Conservation (phyloP, 2,113 vertebrate genomes). For the Falcunculus frontatus region DNA sequence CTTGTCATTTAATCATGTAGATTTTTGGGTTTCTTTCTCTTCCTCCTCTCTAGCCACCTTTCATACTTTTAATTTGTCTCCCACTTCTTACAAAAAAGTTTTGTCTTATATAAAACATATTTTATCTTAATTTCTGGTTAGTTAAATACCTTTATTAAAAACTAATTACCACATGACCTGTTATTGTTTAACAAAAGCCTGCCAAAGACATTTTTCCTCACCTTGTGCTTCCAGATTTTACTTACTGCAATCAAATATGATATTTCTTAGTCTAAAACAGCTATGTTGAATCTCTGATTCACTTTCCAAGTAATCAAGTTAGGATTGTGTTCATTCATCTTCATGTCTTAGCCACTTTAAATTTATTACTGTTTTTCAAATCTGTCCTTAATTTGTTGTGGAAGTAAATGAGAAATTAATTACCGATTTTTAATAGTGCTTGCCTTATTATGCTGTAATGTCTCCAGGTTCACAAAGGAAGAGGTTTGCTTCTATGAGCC, state of each 20-base stretch:
- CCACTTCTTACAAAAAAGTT: not conserved
- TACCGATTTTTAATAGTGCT: not conserved
- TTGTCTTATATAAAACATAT: not conserved
- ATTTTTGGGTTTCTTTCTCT: not conserved
- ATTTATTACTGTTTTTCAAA: not conserved
- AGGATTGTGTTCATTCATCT: not conserved
- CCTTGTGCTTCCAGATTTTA: not conserved
- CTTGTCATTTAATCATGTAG: not conserved
- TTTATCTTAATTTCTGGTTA: not conserved
- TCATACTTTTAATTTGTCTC: not conserved
- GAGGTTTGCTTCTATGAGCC: not conserved
- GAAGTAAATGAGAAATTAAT: not conserved
- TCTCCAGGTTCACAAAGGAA: not conserved
- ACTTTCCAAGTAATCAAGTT: not conserved
- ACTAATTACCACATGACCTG: not conserved
- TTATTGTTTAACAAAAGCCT: not conserved
- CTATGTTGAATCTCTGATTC: not conserved
- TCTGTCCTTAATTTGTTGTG: not conserved
- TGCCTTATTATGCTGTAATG: not conserved
- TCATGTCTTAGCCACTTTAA: not conserved
- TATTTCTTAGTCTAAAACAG: not conserved
- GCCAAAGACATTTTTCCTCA: not conserved
- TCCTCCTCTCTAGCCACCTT: not conserved
- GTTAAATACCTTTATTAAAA: not conserved
- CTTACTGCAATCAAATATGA: not conserved